phyloP scores from a whole-genome alignment of 1,140 invertebrate species.

The Drosophila sproati region DNA sequence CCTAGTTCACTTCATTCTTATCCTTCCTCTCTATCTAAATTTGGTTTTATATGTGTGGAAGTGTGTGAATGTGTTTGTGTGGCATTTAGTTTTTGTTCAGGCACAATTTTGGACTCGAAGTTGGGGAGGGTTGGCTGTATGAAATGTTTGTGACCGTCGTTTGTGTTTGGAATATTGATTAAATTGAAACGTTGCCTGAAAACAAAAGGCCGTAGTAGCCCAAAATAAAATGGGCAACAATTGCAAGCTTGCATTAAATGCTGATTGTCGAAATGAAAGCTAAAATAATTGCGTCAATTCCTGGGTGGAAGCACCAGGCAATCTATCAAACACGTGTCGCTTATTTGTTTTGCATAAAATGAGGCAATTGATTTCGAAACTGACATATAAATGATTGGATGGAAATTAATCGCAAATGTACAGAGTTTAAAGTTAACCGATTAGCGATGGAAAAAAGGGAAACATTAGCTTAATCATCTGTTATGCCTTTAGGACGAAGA shows the following conservation, averaged over 20 bases:
- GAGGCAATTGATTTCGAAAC: conserved; percentile 57
- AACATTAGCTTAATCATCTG: conserved; percentile 72
- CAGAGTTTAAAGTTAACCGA: conserved; percentile 39
- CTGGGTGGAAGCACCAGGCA: conserved; percentile 35
- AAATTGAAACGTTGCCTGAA: conserved; percentile 54
- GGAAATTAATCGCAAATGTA: conserved; percentile 68
- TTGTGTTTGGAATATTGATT: conserved; percentile 79
- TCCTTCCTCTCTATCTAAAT: conserved; percentile 23
- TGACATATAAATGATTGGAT: conserved; percentile 30
- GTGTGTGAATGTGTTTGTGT: conserved; percentile 19
- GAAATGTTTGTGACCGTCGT: conserved; percentile 41
- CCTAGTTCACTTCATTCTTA: neutral
- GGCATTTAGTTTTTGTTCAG: conserved; percentile 76
- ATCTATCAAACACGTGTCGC: conserved; percentile 69
- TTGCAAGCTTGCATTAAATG: conserved; percentile 67
- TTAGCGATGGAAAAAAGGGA: conserved; percentile 52
- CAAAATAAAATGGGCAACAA: conserved; percentile 45
- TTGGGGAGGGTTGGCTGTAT: conserved; percentile 19
- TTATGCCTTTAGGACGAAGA: conserved; percentile 23
- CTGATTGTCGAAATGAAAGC: conserved; percentile 70
- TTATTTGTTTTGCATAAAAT: conserved; percentile 42
- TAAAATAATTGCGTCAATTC: conserved; percentile 52
- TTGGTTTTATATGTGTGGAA: neutral
- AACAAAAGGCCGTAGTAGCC: conserved; percentile 31
- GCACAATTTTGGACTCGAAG: conserved; percentile 59